phyloP scores from a whole-genome alignment of 2,113 vertebrate species.

The Chaetodon auriga region DNA sequence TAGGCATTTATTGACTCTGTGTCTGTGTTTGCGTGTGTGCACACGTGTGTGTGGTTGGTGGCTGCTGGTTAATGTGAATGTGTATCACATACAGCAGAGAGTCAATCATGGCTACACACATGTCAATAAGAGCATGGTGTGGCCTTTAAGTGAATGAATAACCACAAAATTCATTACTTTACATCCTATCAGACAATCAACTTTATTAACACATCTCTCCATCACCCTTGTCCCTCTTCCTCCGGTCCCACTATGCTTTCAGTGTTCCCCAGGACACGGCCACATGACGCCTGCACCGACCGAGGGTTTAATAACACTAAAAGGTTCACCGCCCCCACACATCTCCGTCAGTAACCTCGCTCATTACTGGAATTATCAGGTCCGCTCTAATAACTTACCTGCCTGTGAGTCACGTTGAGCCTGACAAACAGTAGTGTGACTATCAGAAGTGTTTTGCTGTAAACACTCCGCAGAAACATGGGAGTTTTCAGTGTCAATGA shows the following conservation, averaged over 20 bases:
- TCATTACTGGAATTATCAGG: conserved; percentile 72
- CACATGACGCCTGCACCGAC: conserved; percentile 34
- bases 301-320: conserved; percentile 80
- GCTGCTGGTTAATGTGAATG: conserved; percentile 9
- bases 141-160: conserved; percentile 73
- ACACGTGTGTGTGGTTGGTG: neutral
- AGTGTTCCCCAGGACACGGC: conserved; percentile 28
- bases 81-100: conserved; percentile 28
- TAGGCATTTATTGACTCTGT: conserved; percentile 53
- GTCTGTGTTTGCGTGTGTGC: neutral
- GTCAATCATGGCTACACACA: conserved; percentile 34
- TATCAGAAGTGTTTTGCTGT: neutral
- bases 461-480: neutral
- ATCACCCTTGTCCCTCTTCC: conserved; percentile 43
- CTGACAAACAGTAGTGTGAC: conserved; percentile 16
- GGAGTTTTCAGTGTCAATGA: neutral
- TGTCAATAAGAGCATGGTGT: conserved; percentile 44
- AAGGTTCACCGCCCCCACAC: conserved; percentile 69
- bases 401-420: conserved; percentile 25
- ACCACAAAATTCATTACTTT: conserved; percentile 64
- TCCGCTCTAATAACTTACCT: conserved; percentile 49
- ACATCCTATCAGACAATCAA: conserved; percentile 64
- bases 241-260: conserved; percentile 4
- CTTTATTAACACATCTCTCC: conserved; percentile 63
- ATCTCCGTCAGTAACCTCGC: conserved; percentile 48